Base-by-base conservation (phyloP, 1,140 invertebrate genomes). In the Oryzaephilus surinamensis region DNA sequence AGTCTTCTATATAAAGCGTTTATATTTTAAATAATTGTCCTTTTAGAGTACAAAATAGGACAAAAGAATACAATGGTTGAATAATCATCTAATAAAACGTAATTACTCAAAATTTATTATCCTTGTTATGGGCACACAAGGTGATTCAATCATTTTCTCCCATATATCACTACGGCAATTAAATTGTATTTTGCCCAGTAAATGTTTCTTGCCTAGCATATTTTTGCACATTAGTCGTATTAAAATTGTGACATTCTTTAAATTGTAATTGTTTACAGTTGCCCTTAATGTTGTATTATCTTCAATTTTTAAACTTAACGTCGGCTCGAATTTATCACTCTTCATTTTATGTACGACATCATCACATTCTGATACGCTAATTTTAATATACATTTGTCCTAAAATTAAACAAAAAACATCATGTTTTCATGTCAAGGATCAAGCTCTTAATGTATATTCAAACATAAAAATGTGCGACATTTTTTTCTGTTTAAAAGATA, bases 311-410 rank as follows among this genome's bases (percentile, higher is more conserved):
- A 69, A 58, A 10, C 67, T 64, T 4, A 83, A 74, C 2, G 77
- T 76, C 3, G 81, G 79, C 11, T 69, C 61, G 57, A 84, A 83
- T 28, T 71, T 66, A 38, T 79, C 73, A 38, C 79, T 82, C 54
- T 83, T 83, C 78, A 80, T 83, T 42, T 80, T 80, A 26, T 77
- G 73, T 27, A 80, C 74, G 1, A 79, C 69, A 45, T 75, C 74
- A 30, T 74, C 73, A 24, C 70, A 69, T 48, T 83, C 78, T 23
- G 78, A 72, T 30, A 81, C 73, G 0, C 77, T 76, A 33, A 81
- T 81, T 62, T 83, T 84, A 31, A 84, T 67, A 52, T 84, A 84
- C 45, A 83, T 64, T 23, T 76, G 74, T 10, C 68, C n/a, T 71
- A 73, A 59, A 34, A 68, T 67, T 49, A 28, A 55, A 43, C 43